phyloP scores from a whole-genome alignment of 2,888 invertebrate species.

The Graphium colonna region DNA sequence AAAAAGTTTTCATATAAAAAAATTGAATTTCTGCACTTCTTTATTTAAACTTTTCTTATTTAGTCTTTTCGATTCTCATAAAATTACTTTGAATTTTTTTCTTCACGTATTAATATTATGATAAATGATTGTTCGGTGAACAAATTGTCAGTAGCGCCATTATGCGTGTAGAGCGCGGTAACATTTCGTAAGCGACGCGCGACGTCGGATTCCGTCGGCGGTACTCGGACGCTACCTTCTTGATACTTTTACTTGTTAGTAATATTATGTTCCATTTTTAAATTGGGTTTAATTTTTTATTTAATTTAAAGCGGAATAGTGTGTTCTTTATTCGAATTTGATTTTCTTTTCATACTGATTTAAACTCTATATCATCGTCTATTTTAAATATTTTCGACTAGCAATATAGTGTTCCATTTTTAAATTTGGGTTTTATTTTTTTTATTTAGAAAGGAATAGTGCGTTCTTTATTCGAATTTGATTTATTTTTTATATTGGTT shows the following conservation, averaged over 20 bases:
- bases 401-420: no score
- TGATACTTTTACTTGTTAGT: slow-evolving; percentile 45
- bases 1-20: no score
- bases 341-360: background rate
- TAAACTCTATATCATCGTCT: no score
- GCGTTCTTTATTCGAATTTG: background rate
- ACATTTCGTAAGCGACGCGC: slow-evolving; percentile 74
- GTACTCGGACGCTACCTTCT: slow-evolving; percentile 37
- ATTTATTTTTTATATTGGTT: no score
- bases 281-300: background rate
- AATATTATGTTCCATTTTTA: no score
- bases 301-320: no score
- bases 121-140: background rate
- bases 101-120: background rate
- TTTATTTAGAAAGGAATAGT: no score
- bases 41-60: no score
- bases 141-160: slow-evolving; percentile 30
- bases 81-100: no score
- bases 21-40: no score
- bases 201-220: slow-evolving; percentile 63
- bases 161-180: slow-evolving; percentile 36
- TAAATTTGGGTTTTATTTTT: background rate
- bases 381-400: no score
- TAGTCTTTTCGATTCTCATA: no score
- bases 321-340: background rate